Evolutionary conservation across 1,140 invertebrate genomes (phyloP), one percentile per base, ranked within the genome.

Genomic region (Bathynomus jamesi): DNA sequence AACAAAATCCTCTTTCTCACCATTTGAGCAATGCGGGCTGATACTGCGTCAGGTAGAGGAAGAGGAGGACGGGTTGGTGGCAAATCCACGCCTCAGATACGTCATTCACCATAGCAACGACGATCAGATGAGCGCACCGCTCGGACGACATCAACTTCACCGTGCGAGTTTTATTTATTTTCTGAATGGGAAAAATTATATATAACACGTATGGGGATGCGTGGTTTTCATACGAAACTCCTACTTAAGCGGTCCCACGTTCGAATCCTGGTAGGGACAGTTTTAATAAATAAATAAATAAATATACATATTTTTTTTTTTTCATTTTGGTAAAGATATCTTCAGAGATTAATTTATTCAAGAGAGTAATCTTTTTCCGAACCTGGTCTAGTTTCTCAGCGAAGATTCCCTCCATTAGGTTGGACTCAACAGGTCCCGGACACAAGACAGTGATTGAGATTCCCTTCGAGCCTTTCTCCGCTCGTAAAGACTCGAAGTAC

Each of bases 31-130:
- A 46, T 10, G 21, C 84, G 0, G 91, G 90, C 70, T 86, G 87
- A 78, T 91, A 91, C 53, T 85, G 84, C 17, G 76, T 77, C 0
- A 88, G 62, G 79, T 94, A 94, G 7, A 83, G 80, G 5, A 92
- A 72, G 1, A 85, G 79, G 21, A 93, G 82, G 2, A 89, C 71
- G 0, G 87, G 87, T 67, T 90, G 87, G 3, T 86, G 66, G 21
- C 83, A 83, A 73, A 92, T 90, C 91, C 92, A 95, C 1, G 86
- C 87, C 83, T 93, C 89, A 65, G 87, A 81, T 65, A 92, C 76
- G 81, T 88, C 85, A 81, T 94, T 94, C 13, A 89, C 90, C 31
- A 94, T 85, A 13, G 90, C 89, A 21, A 91, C 82, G 0, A 87
- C 87, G 81, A 87, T 89, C 3, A 94, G 81, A 75, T 87, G 79